phyloP scores from a whole-genome alignment of 2,797 vertebrate genomes.

The Menidia menidia region DNA sequence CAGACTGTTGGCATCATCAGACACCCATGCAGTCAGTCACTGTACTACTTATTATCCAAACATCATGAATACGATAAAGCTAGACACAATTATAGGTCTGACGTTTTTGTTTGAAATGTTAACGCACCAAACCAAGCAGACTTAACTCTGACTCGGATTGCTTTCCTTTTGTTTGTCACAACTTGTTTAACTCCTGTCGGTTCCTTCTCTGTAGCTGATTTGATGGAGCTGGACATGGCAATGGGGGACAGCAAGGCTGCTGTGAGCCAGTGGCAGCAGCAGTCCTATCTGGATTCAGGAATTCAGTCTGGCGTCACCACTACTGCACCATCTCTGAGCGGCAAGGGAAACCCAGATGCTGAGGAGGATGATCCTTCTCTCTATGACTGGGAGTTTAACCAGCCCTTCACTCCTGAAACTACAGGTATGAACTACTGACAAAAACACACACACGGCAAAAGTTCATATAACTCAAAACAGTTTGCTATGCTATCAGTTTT shows the following conservation, averaged over 20 bases:
- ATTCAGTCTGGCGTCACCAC: slow-evolving; percentile 99
- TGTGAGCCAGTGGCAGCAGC: slow-evolving; percentile 98
- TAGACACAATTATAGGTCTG: background rate
- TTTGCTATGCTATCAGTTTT: too few species aligned
- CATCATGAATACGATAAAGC: background rate
- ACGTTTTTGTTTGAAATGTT: background rate
- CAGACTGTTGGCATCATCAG: background rate
- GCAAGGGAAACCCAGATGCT: slow-evolving; percentile 96
- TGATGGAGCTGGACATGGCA: slow-evolving; percentile 99
- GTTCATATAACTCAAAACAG: too few species aligned
- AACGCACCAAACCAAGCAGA: background rate
- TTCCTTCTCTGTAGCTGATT: slow-evolving; percentile 87
- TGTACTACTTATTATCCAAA: background rate
- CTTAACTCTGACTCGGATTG: background rate
- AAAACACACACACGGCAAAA: background rate
- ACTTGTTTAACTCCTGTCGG: background rate
- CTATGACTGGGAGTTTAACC: slow-evolving; percentile 98
- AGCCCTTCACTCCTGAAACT: slow-evolving; percentile 95
- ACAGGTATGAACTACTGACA: slow-evolving; percentile 80
- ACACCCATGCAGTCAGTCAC: background rate
- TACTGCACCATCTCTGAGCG: slow-evolving; percentile 96
- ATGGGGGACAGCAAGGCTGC: slow-evolving; percentile 98
- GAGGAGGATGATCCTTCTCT: slow-evolving; percentile 95
- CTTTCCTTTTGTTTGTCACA: background rate
- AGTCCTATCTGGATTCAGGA: slow-evolving; percentile 97